Evolutionary conservation across 2,888 invertebrate genomes (phyloP).

Genomic region (Phengaris alcon): DNA sequence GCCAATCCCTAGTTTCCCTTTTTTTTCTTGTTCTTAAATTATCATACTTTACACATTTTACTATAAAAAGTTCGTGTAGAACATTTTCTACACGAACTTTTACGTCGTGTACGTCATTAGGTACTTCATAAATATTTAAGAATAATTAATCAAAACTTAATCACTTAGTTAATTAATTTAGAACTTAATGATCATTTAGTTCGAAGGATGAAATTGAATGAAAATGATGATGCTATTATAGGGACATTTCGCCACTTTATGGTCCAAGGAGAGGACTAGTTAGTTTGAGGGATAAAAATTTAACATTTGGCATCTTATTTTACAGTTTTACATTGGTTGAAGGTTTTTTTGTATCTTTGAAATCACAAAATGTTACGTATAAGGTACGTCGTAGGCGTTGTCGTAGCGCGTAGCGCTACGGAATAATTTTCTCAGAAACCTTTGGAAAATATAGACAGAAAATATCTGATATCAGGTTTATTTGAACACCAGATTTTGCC

Average conservation of each 20-base stretch:
- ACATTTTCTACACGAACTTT: too few species aligned
- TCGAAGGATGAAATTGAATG: conserved; percentile 10
- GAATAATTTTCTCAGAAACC: background rate
- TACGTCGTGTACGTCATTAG: too few species aligned
- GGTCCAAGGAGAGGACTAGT: background rate
- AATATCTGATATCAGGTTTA: background rate
- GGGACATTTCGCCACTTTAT: conserved; percentile 2
- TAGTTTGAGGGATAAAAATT: background rate
- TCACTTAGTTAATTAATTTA: background rate
- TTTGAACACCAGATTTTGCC: too few species aligned
- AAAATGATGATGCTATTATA: conserved; percentile 7
- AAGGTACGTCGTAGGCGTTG: background rate
- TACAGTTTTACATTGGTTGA: background rate
- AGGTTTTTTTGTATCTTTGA: background rate
- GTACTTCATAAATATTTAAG: too few species aligned
- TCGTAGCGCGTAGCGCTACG: background rate
- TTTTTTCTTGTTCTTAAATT: too few species aligned
- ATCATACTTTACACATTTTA: too few species aligned
- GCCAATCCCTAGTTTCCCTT: too few species aligned
- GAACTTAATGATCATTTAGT: background rate
- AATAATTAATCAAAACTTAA: background rate
- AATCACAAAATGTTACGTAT: background rate
- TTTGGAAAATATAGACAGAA: background rate
- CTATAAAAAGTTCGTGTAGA: too few species aligned
- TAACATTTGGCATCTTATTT: background rate